Percentiles rank a stretch among this genome's conserved stretches.
Conservation (phyloP, 1,140 invertebrate species). For the Muscidifurax raptorellus region DNA sequence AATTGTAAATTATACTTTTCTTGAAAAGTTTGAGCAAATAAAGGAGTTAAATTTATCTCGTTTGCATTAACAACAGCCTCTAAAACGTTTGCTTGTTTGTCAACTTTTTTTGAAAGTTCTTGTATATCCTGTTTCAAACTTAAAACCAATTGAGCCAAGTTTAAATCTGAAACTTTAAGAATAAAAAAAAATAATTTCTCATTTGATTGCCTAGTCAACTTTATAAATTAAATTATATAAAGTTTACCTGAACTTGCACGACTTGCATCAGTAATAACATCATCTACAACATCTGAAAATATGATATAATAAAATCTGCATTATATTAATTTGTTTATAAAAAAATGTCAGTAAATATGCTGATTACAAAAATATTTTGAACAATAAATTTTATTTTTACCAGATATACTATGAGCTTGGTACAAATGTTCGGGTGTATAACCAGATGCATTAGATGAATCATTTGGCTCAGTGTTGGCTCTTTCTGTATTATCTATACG, state of each 20-base stretch:
- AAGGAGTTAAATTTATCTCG: constrained; percentile 19
- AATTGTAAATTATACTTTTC: constrained; percentile 31
- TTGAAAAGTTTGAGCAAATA: constrained; percentile 30
- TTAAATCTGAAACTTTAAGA: constrained; percentile 24
- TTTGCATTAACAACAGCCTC: constrained; percentile 20
- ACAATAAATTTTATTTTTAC: not conserved
- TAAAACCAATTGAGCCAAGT: constrained; percentile 15
- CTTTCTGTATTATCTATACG: no score
- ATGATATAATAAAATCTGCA: not conserved
- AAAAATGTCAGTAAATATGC: no score
- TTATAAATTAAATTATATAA: not conserved
- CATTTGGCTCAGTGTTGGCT: not conserved
- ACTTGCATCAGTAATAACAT: not conserved
- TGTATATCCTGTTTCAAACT: constrained; percentile 21
- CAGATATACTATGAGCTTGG: not conserved
- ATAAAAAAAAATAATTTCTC: not conserved
- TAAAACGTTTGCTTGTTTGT: constrained; percentile 19
- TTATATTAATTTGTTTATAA: no score
- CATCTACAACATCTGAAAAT: not conserved
- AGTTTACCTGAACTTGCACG: not conserved
- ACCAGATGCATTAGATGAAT: not conserved
- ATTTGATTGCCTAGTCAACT: not conserved
- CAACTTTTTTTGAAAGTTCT: constrained; percentile 12
- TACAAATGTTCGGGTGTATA: not conserved
- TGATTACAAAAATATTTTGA: not conserved